phyloP scores from a whole-genome alignment of 1,140 invertebrate species.

The Drosophila paulistorum region DNA sequence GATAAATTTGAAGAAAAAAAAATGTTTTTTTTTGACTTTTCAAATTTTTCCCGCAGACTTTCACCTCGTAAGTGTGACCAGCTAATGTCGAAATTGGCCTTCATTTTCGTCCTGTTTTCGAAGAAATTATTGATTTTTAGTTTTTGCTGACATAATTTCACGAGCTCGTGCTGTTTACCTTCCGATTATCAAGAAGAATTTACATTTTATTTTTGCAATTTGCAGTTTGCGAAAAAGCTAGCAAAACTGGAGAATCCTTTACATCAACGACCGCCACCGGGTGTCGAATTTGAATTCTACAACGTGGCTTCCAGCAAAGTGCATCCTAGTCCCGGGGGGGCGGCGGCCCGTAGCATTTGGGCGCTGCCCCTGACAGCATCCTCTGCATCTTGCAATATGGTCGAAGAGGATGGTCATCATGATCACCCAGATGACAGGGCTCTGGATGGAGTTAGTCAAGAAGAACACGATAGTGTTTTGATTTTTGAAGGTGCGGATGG shows the following conservation, averaged over 20 bases:
- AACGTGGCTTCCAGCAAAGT: conserved; percentile 84
- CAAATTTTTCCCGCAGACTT: too few species aligned
- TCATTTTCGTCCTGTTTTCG: conserved; percentile 57
- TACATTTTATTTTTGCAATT: conserved; percentile 18
- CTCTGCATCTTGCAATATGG: conserved; percentile 87
- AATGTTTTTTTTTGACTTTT: too few species aligned
- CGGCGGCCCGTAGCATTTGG: conserved; percentile 93
- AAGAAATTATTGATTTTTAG: conserved; percentile 64
- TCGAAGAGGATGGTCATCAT: conserved; percentile 85
- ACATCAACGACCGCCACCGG: conserved; percentile 74
- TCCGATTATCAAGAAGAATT: not conserved
- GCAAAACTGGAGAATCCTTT: conserved; percentile 82
- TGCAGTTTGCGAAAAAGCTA: conserved; percentile 45
- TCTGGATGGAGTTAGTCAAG: conserved; percentile 39
- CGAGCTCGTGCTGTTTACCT: conserved; percentile 32
- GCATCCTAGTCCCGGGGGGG: conserved; percentile 91
- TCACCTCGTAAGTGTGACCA: too few species aligned
- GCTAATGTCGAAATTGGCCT: too few species aligned
- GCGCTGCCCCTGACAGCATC: conserved; percentile 87
- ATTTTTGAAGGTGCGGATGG: conserved; percentile 81
- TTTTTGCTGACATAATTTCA: conserved; percentile 71
- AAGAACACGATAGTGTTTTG: conserved; percentile 77
- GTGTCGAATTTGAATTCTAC: conserved; percentile 78
- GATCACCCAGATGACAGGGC: conserved; percentile 53
- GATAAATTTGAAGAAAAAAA: too few species aligned